Evolutionary conservation across 2,888 invertebrate genomes (phyloP), one percentile per base, ranked within the genome.

Genomic region (Chirona hameri): DNA sequence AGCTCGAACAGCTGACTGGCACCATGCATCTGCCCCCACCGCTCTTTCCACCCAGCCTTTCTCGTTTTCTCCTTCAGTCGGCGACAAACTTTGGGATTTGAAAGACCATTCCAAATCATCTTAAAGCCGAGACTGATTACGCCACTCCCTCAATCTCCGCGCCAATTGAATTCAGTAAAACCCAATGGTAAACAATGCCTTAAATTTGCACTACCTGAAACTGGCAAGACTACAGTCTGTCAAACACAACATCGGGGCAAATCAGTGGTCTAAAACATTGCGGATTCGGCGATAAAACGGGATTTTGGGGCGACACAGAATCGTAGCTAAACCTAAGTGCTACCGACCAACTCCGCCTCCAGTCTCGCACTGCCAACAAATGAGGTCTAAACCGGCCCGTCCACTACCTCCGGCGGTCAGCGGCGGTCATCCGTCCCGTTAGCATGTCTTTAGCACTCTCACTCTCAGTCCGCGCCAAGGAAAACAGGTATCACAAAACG

Each of bases 401-500:
- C 39, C 2, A 39, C 39, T 39, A 39, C 39, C 39, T 39, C 39
- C 39, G 9, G 12, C 24, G 10, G 2, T 69, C 10, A 1, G 3
- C 2, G 27, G 29, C 69, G 24, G n/a, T 12, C 60, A n/a, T 18
- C 15, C 18, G 60, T 9, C 24, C 24, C 24, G 24, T 18, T 9
- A 18, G 24, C 24, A 1, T 7, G 9, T 14, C 65, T 10, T 27
- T 27, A 0, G 4, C 65, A 65, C 65, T n/a, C n/a, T 12, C n/a
- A 39, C 52, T 12, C 15, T 18, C 52, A 18, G 52, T 52, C 27
- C 65, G n/a, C n/a, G n/a, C 65, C n/a, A 12, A 39, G n/a, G 65
- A 65, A 65, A 65, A 65, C 65, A 65, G 9, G 65, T 65, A 65
- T 65, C 65, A 65, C 65, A 65, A 65, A 65, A n/a, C 27, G 27